Evolutionary conservation across 2,888 invertebrate genomes (phyloP), one percentile per base, ranked within the genome.

Genomic region (Agonopterix heracliana): DNA sequence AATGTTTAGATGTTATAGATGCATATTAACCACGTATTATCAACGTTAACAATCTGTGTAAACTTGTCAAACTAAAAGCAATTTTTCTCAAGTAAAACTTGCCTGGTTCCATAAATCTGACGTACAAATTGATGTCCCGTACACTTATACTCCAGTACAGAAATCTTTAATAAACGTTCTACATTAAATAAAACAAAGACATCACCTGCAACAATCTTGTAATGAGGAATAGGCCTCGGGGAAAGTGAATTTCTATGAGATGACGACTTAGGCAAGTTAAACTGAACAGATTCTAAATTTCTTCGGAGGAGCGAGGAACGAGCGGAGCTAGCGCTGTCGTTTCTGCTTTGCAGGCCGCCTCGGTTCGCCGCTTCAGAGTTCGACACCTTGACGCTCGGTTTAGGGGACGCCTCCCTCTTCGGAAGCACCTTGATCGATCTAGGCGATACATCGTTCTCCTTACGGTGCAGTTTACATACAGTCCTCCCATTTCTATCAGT

Each of bases 201-300:
- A 10, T 52, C 61, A 87, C 87, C 86, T 74, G 87, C 79, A 43
- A 87, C 76, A 43, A 87, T 83, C 63, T 87, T 87, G 55, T 81
- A 75, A 57, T 78, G 67, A 5, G 87, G 87, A 54, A 87, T 70
- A 51, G 55, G 62, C 54, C 63, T 75, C 10, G 57, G 49, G 2
- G 60, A 61, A 1, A 60, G 3, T 13, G 17, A 7, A 40, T n/a
- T 46, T 40, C 13, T 81, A 34, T 63, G 72, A 0, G 73, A 68
- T 58, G 69, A 71, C 2, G 75, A 58, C 56, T 77, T 83, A 41
- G 41, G 71, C 53, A 79, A 56, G 50, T 57, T 70, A 47, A 79
- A 80, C 41, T 80, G 74, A 47, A 75, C 52, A 0, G 76, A 68
- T 10, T 85, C 84, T 38, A 62, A 54, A 52, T 73, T 70, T 55